Evolutionary conservation across 2,888 invertebrate species (phyloP).

Genomic region (Aspidiotus rigidus): DNA sequence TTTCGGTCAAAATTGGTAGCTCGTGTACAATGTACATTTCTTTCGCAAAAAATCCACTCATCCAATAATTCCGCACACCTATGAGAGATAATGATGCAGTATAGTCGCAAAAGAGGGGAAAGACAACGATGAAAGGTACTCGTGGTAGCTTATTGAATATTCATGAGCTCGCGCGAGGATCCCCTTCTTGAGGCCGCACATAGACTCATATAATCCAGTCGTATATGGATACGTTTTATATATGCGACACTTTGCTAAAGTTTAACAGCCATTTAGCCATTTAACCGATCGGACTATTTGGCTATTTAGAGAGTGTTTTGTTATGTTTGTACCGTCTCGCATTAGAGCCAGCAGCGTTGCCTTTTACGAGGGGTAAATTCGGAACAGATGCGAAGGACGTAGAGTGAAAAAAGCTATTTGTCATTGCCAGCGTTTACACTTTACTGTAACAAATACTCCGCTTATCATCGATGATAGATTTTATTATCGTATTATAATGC

Average conservation of each 20-base stretch:
- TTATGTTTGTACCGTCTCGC: conserved; percentile 29
- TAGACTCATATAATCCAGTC: not conserved
- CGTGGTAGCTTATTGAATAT: conserved; percentile 18
- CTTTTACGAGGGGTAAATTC: conserved; percentile 23
- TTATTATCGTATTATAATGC: conserved; percentile 7
- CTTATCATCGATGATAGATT: conserved; percentile 28
- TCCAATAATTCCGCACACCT: too few relatives aligned
- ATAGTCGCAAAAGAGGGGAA: not conserved
- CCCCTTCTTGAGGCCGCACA: conserved; percentile 6
- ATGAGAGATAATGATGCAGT: not conserved
- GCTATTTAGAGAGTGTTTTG: conserved; percentile 31
- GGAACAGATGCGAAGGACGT: conserved; percentile 22
- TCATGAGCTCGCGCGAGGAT: conserved; percentile 15
- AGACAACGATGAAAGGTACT: not conserved
- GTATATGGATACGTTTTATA: conserved; percentile 6
- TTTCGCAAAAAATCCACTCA: too few relatives aligned
- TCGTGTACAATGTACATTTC: too few relatives aligned
- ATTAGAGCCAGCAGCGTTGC: conserved; percentile 10
- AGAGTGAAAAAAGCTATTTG: conserved; percentile 28
- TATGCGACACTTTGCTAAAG: conserved; percentile 28
- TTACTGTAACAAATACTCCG: conserved; percentile 22
- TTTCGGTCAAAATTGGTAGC: too few relatives aligned
- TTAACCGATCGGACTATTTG: conserved; percentile 28
- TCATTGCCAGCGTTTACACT: conserved; percentile 31
- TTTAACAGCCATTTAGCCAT: conserved; percentile 29